Evolutionary conservation across 1,140 invertebrate species (phyloP).

Genomic region (Drosophila arizonae): DNA sequence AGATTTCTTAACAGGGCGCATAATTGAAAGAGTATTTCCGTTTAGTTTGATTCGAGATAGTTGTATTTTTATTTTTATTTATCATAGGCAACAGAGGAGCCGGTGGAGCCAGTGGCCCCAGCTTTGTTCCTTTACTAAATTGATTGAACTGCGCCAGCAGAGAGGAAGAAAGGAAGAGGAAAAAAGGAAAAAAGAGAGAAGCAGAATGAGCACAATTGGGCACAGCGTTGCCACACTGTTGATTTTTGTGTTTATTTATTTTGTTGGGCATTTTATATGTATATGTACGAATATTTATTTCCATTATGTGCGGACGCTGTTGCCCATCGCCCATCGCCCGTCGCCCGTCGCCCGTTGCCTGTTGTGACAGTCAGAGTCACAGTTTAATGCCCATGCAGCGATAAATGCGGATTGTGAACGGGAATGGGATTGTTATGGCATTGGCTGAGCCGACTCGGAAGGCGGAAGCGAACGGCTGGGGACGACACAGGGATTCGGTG

Average conservation of each 20-base stretch:
- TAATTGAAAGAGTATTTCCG: slow-evolving; percentile 30
- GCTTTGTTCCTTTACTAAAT: slow-evolving; percentile 39
- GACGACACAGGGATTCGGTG: slow-evolving; percentile 24
- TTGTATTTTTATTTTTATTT: neutral
- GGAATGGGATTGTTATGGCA: slow-evolving; percentile 45
- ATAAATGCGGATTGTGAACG: slow-evolving; percentile 53
- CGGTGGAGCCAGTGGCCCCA: neutral
- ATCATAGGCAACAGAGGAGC: no score
- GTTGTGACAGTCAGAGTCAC: slow-evolving; percentile 28
- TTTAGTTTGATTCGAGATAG: neutral
- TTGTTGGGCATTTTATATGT: slow-evolving; percentile 21
- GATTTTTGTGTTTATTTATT: slow-evolving; percentile 52
- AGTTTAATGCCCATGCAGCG: slow-evolving; percentile 57
- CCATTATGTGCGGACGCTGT: slow-evolving; percentile 32
- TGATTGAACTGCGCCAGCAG: slow-evolving; percentile 43
- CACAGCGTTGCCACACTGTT: slow-evolving; percentile 49
- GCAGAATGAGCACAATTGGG: slow-evolving; percentile 14
- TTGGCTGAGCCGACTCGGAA: neutral
- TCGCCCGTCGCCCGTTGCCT: neutral
- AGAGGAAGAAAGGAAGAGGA: neutral
- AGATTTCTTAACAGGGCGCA: neutral
- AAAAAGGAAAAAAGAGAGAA: neutral
- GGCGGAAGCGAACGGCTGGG: neutral
- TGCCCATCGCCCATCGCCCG: neutral
- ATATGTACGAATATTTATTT: slow-evolving; percentile 36